Percentiles rank a stretch among this genome's conserved stretches.
These are phyloP conservation scores for Eulemur mongoz DNA, from an alignment of 2,797 vertebrate genomes.

Conservation along the genomic window DNA sequence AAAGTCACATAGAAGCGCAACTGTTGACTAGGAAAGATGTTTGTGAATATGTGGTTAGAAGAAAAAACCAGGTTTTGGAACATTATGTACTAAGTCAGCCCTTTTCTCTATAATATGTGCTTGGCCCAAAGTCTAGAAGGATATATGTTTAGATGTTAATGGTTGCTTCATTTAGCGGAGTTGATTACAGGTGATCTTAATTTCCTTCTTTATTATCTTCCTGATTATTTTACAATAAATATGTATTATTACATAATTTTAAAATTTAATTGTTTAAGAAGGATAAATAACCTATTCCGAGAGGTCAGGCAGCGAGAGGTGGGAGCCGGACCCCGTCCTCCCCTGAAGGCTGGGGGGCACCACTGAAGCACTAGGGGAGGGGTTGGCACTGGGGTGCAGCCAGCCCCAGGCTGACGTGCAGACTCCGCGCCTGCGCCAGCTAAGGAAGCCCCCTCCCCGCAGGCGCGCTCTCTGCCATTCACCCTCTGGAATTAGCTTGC, in stretches of 20 bases:
- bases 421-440: neutral
- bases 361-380: neutral
- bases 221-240: conserved; percentile 40
- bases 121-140: conserved; percentile 36
- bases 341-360: neutral
- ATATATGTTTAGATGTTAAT: neutral
- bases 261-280: neutral
- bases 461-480: conserved; percentile 69
- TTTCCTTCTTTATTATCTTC: conserved; percentile 42
- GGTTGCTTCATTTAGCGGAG: neutral
- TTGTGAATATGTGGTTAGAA: neutral
- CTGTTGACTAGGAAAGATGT: conserved; percentile 4
- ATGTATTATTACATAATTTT: conserved; percentile 5
- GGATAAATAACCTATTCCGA: conserved; percentile 7
- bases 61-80: conserved; percentile 25
- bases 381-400: neutral
- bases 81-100: neutral
- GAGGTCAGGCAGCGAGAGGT: neutral
- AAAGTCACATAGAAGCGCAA: neutral
- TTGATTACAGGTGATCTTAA: conserved; percentile 1
- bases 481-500: conserved; percentile 78
- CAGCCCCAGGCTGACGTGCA: neutral
- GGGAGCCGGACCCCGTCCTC: neutral
- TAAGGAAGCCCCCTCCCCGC: neutral
- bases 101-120: neutral